These are phyloP conservation scores for Mamestra brassicae DNA, from an alignment of 2,888 invertebrate genomes.

Conservation along the genomic window DNA sequence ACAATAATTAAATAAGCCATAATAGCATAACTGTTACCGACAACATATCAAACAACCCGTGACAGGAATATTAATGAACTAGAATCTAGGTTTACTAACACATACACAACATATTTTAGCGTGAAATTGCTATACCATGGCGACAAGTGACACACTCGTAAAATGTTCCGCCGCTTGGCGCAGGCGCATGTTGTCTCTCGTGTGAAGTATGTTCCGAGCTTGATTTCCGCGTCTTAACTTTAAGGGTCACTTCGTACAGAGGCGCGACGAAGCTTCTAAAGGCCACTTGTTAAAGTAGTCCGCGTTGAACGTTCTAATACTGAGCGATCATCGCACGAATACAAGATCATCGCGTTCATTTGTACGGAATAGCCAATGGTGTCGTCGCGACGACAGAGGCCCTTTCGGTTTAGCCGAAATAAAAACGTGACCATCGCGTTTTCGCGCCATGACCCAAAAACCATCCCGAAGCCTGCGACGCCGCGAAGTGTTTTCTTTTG, in stretches of 20 bases:
- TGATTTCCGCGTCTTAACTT: constrained; percentile 17
- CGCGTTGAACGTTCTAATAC: too few species aligned
- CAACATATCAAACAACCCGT: constrained; percentile 2
- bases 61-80: constrained; percentile 34
- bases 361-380: too few species aligned
- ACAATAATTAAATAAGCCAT: neutral
- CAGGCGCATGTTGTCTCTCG: neutral
- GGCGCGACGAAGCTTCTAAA: neutral
- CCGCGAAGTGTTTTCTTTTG: neutral
- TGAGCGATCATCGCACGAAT: too few species aligned
- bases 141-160: constrained; percentile 28
- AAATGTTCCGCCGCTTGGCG: constrained; percentile 15
- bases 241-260: neutral
- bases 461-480: neutral
- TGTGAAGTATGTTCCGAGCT: neutral
- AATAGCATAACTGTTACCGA: constrained; percentile 2
- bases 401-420: too few species aligned
- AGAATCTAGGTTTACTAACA: constrained; percentile 27
- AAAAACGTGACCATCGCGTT: too few species aligned
- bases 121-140: constrained; percentile 6
- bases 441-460: too few species aligned
- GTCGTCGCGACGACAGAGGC: too few species aligned
- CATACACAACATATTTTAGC: constrained; percentile 37
- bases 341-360: too few species aligned
- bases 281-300: neutral